phyloP scores from a whole-genome alignment of 2,113 vertebrate species.

The Nycticebus coucang region DNA sequence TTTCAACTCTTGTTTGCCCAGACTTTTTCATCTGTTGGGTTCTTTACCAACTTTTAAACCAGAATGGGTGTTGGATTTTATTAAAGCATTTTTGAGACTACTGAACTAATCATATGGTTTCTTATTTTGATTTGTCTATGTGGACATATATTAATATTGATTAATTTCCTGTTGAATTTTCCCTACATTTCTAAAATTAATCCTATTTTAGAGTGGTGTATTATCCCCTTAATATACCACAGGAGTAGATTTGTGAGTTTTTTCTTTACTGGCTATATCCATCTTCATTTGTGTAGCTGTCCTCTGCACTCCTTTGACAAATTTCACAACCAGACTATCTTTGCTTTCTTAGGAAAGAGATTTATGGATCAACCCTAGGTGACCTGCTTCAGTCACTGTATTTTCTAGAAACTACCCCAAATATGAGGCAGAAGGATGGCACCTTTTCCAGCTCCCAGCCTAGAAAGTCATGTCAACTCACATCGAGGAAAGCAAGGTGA shows the following conservation, averaged over 20 bases:
- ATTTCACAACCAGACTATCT: constrained; percentile 34
- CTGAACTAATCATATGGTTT: not conserved
- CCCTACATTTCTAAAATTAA: not conserved
- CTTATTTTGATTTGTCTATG: not conserved
- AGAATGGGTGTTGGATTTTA: not conserved
- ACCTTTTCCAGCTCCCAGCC: not conserved
- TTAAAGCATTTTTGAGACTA: not conserved
- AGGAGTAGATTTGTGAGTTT: not conserved
- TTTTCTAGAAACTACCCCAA: not conserved
- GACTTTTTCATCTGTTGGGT: not conserved
- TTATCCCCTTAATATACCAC: not conserved
- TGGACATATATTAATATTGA: not conserved
- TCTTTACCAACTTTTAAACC: not conserved
- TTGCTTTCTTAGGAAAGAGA: not conserved
- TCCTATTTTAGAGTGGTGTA: not conserved
- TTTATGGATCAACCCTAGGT: not conserved
- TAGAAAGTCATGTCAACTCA: not conserved
- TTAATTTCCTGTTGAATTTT: not conserved
- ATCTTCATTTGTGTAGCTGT: constrained; percentile 43
- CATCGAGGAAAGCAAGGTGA: not conserved
- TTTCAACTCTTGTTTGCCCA: not conserved
- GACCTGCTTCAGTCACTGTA: not conserved
- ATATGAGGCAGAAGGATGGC: not conserved
- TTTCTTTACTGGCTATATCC: not conserved
- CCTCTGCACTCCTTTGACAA: not conserved